Conservation (phyloP, 2,113 vertebrate species). For the Crotalus tigris region DNA sequence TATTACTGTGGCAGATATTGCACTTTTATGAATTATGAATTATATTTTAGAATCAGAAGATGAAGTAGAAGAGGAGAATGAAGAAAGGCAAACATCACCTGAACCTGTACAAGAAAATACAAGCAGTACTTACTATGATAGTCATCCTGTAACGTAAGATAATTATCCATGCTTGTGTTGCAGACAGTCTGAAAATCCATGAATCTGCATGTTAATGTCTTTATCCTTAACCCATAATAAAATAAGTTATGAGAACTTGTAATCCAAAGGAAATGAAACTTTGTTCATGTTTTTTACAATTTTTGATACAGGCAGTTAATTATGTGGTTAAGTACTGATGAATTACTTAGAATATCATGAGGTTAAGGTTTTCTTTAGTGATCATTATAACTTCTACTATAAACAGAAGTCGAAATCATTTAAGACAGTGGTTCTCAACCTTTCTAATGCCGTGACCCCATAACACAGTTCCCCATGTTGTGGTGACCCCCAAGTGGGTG, state of each 20-base stretch:
- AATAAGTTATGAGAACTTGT: background rate
- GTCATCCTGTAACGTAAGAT: conserved; percentile 86
- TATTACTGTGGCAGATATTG: background rate
- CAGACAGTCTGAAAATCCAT: background rate
- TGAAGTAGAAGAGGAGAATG: conserved; percentile 90
- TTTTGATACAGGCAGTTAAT: background rate
- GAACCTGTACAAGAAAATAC: conserved; percentile 88
- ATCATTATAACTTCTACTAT: background rate
- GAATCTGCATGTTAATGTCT: background rate
- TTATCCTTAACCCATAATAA: background rate
- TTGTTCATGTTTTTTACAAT: background rate
- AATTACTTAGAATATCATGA: background rate
- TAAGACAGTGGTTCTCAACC: no score
- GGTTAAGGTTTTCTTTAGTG: background rate
- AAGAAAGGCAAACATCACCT: conserved; percentile 87
- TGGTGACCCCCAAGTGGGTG: no score
- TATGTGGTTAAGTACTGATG: background rate
- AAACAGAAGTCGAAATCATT: no score
- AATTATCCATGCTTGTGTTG: background rate
- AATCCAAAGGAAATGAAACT: background rate
- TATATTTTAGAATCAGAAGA: conserved; percentile 86
- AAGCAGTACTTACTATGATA: conserved; percentile 84
- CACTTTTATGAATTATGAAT: background rate
- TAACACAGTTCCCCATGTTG: no score
- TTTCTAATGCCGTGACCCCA: no score